A percentile compares a stretch with the other conserved stretches of the same genome.
phyloP scores from a whole-genome alignment of 1,140 invertebrate species.

The Orius laevigatus region DNA sequence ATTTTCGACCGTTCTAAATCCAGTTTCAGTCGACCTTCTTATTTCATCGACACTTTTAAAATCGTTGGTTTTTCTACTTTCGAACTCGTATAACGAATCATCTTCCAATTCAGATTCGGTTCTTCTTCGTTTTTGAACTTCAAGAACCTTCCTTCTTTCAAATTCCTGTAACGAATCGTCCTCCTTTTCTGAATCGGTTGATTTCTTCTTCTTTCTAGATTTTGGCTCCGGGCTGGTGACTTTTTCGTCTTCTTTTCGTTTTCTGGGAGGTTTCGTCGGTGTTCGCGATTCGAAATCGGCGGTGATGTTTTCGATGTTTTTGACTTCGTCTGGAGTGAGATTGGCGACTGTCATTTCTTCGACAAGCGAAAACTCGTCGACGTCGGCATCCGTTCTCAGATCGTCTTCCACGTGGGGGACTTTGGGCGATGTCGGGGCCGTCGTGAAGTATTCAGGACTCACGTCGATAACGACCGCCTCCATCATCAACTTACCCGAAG shows the following conservation, averaged over 20 bases:
- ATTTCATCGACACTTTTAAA: slow-evolving; percentile 9
- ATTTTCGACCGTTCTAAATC: slow-evolving; percentile 6
- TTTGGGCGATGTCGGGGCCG: slow-evolving; percentile 25
- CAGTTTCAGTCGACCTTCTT: slow-evolving; percentile 10
- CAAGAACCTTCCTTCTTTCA: slow-evolving; percentile 16
- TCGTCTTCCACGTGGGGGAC: slow-evolving; percentile 41
- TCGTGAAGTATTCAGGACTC: slow-evolving; percentile 58
- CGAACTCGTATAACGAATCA: slow-evolving; percentile 19
- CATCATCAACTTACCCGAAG: slow-evolving; percentile 69
- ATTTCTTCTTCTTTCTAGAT: slow-evolving; percentile 15
- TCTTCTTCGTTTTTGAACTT: slow-evolving; percentile 10
- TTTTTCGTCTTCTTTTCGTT: slow-evolving; percentile 9
- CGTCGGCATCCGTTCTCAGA: slow-evolving; percentile 62
- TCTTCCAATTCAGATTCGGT: slow-evolving; percentile 20
- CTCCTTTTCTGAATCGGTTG: slow-evolving; percentile 21
- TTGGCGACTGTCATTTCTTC: slow-evolving; percentile 30
- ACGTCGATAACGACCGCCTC: slow-evolving; percentile 84
- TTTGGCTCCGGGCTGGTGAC: slow-evolving; percentile 8
- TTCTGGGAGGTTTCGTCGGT: slow-evolving; percentile 13
- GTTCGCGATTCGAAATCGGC: slow-evolving; percentile 26
- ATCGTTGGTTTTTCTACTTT: slow-evolving; percentile 15
- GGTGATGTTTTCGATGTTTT: slow-evolving; percentile 25
- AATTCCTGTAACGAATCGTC: slow-evolving; percentile 22
- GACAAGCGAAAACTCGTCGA: slow-evolving; percentile 65
- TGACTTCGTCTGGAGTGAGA: slow-evolving; percentile 27